These are phyloP conservation scores for Saccostrea echinata DNA, from an alignment of 1,140 invertebrate genomes.

Conservation along the genomic window DNA sequence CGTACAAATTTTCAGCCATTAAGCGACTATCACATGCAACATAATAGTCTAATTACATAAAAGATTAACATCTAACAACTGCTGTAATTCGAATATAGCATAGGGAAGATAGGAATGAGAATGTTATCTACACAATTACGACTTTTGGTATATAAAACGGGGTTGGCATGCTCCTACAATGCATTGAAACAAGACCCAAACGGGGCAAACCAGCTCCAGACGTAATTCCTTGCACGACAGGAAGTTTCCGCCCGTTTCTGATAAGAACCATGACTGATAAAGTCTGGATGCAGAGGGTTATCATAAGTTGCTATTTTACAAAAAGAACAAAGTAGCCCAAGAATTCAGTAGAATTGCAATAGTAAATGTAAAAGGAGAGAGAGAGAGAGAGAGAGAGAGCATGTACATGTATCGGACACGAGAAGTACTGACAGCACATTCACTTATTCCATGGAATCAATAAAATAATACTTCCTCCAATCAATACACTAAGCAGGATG, in stretches of 20 bases:
- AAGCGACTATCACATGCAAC: neutral
- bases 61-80: neutral
- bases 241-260: conserved; percentile 26
- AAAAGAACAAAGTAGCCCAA: neutral
- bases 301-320: conserved; percentile 2
- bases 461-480: neutral
- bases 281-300: neutral
- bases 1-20: neutral
- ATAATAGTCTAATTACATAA: conserved; percentile 1
- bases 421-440: neutral
- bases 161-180: neutral
- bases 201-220: neutral
- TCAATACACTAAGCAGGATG: neutral
- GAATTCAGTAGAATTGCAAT: neutral
- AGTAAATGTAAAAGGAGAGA: neutral
- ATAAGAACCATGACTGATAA: neutral
- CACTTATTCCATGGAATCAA: neutral
- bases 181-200: neutral
- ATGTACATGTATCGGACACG: neutral
- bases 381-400: neutral
- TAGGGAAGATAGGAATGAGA: neutral
- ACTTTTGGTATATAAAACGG: neutral
- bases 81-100: neutral
- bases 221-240: neutral
- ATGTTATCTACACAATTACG: neutral